Evolutionary conservation across 2,113 vertebrate genomes (phyloP), one percentile per base, ranked within the genome.

Genomic region (Vulpes vulpes): DNA sequence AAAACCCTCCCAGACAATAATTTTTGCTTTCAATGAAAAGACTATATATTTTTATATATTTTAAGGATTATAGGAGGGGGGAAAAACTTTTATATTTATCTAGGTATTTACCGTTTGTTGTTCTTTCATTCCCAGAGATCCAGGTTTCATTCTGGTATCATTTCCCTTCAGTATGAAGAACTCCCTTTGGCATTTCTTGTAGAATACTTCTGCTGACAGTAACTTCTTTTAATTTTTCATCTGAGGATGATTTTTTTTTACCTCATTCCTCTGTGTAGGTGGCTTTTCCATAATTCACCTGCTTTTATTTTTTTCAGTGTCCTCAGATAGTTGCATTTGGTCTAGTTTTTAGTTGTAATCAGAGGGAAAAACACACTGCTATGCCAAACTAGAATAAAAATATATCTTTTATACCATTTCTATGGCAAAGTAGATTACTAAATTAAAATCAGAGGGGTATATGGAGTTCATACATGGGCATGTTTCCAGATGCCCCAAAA

Each of bases 61-160:
- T 86, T 30, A 43, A 43, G 71, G 38, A 91, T 4, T 38, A 38
- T 10, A 22, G 86, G 35, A 43, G 38, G 16, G 67, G 9, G 67
- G 9, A 15, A 74, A 95, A 10, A 12, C 1, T 16, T 62, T 64
- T 59, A 7, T 49, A 87, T 91, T 87, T 59, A 85, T 89, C 64
- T 81, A 83, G 91, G 30, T 64, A 87, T 43, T 91, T 71, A 78
- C 51, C n/a, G 32, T 62, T 78, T 94, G 69, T 76, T 87, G 59
- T 74, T 95, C 20, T 89, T 89, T 89, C 23, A 80, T 80, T 85
- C 60, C 17, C 57, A 93, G 57, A 85, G 30, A 92, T 65, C 15
- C 62, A 92, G 5, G 19, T 79, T 88, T 91, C 38, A 22, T 93
- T 67, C 59, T 82, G 15, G 59, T 67, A 43, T 74, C 30, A 62